Percentiles rank a stretch among this genome's conserved stretches.
Evolutionary conservation across 2,888 invertebrate genomes (phyloP).

Genomic region (Himalopsyche japonica): DNA sequence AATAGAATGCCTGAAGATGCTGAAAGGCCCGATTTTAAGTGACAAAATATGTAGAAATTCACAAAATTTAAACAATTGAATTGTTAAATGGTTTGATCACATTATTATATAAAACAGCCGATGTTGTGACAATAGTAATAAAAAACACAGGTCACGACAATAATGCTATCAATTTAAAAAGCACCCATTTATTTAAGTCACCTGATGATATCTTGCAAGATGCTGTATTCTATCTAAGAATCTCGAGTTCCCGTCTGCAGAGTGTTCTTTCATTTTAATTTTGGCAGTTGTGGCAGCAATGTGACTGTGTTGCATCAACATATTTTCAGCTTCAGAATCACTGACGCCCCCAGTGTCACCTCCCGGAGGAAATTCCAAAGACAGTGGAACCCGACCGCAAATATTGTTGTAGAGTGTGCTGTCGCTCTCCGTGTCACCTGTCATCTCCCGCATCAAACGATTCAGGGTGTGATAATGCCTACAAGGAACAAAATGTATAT

Average conservation of each 20-base stretch:
- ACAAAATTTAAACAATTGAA: too few relatives aligned
- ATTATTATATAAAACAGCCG: too few relatives aligned
- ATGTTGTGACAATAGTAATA: too few relatives aligned
- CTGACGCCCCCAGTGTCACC: slow-evolving; percentile 11
- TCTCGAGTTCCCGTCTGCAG: slow-evolving; percentile 23
- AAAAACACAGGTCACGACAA: too few relatives aligned
- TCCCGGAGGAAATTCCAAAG: slow-evolving; percentile 15
- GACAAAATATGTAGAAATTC: too few relatives aligned
- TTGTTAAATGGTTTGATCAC: too few relatives aligned
- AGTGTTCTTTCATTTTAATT: slow-evolving; percentile 32
- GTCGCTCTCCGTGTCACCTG: slow-evolving; percentile 49
- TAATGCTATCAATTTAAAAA: too few relatives aligned
- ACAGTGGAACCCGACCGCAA: slow-evolving; percentile 6
- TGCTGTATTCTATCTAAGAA: slow-evolving; percentile 57
- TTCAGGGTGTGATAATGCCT: slow-evolving; percentile 56
- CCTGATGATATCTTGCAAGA: slow-evolving; percentile 53
- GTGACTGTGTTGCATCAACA: slow-evolving; percentile 31
- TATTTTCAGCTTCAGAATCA: slow-evolving; percentile 25
- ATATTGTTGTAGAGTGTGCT: slow-evolving; percentile 46
- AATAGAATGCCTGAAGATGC: too few relatives aligned
- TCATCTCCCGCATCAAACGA: slow-evolving; percentile 52
- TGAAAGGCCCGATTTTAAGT: too few relatives aligned
- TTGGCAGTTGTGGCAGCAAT: slow-evolving; percentile 39
- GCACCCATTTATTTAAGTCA: slow-evolving; percentile 42
- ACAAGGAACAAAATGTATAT: slow-evolving; percentile 39